Evolutionary conservation across 2,888 invertebrate species (phyloP).

Genomic region (Erannis defoliaria): DNA sequence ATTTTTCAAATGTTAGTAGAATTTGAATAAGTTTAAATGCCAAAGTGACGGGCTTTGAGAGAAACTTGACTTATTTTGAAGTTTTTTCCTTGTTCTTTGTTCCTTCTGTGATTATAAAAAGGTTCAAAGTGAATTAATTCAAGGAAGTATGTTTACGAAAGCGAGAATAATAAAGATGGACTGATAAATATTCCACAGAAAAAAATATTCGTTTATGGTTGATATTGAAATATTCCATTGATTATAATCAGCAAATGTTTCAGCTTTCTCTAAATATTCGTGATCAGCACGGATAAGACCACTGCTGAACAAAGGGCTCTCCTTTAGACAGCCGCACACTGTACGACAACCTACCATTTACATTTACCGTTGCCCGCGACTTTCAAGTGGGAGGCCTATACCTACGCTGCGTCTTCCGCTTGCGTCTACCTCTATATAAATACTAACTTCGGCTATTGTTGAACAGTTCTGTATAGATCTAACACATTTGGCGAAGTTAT

Average conservation of each 20-base stretch:
- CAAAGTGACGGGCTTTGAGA: constrained; percentile 16
- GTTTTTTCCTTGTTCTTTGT: background rate
- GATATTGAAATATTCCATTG: background rate
- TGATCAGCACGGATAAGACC: no score
- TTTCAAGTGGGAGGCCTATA: no score
- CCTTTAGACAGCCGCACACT: no score
- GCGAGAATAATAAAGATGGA: background rate
- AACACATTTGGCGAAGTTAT: no score
- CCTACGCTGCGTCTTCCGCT: no score
- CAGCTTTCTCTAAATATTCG: no score
- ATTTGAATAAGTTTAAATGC: constrained; percentile 4
- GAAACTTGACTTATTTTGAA: background rate
- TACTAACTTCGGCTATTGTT: background rate
- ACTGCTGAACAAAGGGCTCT: no score
- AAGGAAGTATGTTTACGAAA: background rate
- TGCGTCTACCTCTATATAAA: no score
- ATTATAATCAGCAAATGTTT: no score
- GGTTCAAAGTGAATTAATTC: constrained; percentile 7
- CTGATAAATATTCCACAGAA: background rate
- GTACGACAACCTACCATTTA: no score
- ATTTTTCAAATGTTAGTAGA: background rate
- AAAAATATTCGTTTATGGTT: background rate
- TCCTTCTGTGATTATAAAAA: constrained; percentile 3
- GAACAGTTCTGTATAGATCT: no score
- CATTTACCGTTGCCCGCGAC: no score